These are phyloP conservation scores for Onthophagus sagittarius DNA, from an alignment of 2,888 invertebrate species.

Conservation along the genomic window DNA sequence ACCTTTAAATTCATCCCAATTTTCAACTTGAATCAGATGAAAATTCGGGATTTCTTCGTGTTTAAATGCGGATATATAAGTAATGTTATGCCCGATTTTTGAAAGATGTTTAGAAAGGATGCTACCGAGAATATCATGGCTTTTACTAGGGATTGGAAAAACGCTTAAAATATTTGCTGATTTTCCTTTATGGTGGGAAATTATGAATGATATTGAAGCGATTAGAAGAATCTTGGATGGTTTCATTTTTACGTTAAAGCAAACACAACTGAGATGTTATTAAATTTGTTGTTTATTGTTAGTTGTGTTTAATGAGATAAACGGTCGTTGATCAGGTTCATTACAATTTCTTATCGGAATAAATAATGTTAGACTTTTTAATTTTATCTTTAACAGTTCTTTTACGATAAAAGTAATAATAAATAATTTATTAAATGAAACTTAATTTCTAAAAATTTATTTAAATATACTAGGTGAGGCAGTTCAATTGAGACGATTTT, in stretches of 20 bases:
- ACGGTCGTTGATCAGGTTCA: background rate
- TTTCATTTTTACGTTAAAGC: background rate
- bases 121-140: constrained; percentile 33
- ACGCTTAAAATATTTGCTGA: constrained; percentile 33
- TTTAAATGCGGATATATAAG: constrained; percentile 33
- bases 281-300: background rate
- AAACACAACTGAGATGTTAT: background rate
- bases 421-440: no score
- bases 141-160: constrained; percentile 31
- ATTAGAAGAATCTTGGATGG: background rate
- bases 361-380: no score
- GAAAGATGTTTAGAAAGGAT: constrained; percentile 33
- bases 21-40: constrained; percentile 29
- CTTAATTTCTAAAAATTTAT: no score
- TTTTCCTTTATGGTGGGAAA: background rate
- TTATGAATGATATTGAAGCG: background rate
- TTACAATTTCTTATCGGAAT: no score
- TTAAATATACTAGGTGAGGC: no score
- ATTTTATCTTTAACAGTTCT: no score
- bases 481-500: no score
- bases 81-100: constrained; percentile 46
- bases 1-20: constrained; percentile 8
- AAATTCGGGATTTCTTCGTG: constrained; percentile 44
- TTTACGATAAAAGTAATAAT: no score
- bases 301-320: background rate